phyloP scores from a whole-genome alignment of 2,113 vertebrate species.

The Silurus meridionalis region DNA sequence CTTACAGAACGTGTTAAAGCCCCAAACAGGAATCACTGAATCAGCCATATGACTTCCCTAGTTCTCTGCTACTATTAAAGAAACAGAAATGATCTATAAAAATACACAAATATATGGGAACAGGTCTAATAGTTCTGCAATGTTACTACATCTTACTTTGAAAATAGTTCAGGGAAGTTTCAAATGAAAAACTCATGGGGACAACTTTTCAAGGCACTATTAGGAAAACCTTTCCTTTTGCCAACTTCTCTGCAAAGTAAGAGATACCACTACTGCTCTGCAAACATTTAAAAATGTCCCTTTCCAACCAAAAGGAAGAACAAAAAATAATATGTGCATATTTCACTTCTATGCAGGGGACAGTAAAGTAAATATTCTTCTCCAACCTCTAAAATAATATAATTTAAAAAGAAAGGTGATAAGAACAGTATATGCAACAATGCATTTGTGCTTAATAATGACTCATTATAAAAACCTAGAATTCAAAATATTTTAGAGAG shows the following conservation, averaged over 20 bases:
- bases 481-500: constrained; percentile 10
- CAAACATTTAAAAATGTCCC: neutral
- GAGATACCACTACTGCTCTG: neutral
- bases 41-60: constrained; percentile 21
- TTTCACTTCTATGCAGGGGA: constrained; percentile 44
- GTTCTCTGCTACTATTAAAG: neutral
- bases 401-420: constrained; percentile 40
- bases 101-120: neutral
- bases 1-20: constrained; percentile 10
- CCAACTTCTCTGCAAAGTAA: neutral
- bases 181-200: neutral
- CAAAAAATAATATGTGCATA: constrained; percentile 27
- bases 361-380: constrained; percentile 34
- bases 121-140: neutral
- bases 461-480: constrained; percentile 43
- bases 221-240: neutral
- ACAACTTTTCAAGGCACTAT: neutral
- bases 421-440: neutral
- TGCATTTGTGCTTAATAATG: constrained; percentile 1
- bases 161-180: constrained; percentile 44
- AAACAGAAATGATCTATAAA: neutral
- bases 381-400: constrained; percentile 47
- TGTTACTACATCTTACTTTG: constrained; percentile 43
- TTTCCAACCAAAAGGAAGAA: neutral
- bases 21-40: constrained; percentile 37